Conservation (phyloP, 2,113 vertebrate species). For the Tichodroma muraria region DNA sequence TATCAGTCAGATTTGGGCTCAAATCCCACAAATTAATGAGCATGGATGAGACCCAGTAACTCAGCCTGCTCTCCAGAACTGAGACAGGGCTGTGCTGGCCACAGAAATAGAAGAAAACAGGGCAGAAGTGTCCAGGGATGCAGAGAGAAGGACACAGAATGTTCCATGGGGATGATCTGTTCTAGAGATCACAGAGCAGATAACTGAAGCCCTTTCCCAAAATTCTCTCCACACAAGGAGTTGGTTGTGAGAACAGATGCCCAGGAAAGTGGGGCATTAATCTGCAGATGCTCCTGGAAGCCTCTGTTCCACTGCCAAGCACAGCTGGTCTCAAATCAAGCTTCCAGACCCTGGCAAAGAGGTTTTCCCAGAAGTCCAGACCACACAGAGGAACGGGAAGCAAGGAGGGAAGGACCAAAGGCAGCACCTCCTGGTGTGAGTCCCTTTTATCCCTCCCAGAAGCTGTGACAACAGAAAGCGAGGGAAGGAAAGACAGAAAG, state of each 20-base stretch:
- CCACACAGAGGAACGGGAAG: background rate
- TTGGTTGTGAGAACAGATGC: constrained; percentile 36
- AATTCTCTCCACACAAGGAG: constrained; percentile 12
- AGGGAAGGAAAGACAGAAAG: background rate
- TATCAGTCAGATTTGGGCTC: background rate
- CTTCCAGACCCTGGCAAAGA: constrained; percentile 9
- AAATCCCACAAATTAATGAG: background rate
- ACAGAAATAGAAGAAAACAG: background rate
- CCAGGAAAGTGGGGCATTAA: constrained; percentile 55
- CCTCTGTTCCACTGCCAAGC: constrained; percentile 1
- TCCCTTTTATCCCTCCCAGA: background rate
- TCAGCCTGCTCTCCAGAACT: background rate
- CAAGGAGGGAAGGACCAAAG: background rate
- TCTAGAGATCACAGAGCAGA: background rate
- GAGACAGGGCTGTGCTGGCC: background rate
- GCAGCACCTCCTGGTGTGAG: background rate
- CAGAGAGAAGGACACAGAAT: background rate
- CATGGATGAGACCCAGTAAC: background rate
- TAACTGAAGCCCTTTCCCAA: background rate
- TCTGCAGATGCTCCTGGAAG: constrained; percentile 57
- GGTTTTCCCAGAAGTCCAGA: background rate
- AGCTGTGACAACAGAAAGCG: background rate
- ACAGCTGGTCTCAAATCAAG: background rate
- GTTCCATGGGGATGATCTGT: background rate
- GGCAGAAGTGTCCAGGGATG: background rate